Evolutionary conservation across 2,888 invertebrate species (phyloP).

Genomic region (Venusia cambrica): DNA sequence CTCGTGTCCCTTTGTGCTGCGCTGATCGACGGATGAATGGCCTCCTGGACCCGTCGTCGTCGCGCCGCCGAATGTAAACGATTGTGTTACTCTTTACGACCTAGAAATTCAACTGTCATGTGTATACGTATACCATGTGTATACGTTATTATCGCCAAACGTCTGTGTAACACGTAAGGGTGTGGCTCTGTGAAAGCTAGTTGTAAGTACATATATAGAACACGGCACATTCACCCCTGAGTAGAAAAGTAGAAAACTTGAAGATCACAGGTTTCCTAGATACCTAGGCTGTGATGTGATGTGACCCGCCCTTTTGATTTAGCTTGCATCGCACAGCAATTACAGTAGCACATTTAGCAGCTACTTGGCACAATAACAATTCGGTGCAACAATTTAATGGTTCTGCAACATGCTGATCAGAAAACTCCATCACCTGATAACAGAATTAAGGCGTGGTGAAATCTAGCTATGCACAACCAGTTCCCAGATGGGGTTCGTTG

Average conservation of each 20-base stretch:
- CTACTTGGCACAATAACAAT: too few relatives aligned
- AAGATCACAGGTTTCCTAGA: too few relatives aligned
- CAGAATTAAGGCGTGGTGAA: constrained; percentile 15
- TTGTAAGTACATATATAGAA: too few relatives aligned
- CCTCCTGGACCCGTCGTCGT: constrained; percentile 28
- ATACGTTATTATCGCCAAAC: too few relatives aligned
- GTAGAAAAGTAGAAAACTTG: too few relatives aligned
- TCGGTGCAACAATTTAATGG: neutral
- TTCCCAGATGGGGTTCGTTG: constrained; percentile 18
- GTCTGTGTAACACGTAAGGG: too few relatives aligned
- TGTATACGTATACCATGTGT: constrained; percentile 5
- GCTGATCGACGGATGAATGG: constrained; percentile 62
- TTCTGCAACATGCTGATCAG: neutral
- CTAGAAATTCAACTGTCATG: constrained; percentile 19
- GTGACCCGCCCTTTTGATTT: too few relatives aligned
- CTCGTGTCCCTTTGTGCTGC: constrained; percentile 38
- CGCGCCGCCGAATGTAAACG: constrained; percentile 22
- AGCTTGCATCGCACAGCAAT: too few relatives aligned
- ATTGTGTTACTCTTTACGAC: constrained; percentile 20
- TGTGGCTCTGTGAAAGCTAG: too few relatives aligned
- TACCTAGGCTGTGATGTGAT: too few relatives aligned
- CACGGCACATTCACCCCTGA: too few relatives aligned
- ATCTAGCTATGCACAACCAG: constrained; percentile 24
- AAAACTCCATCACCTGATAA: neutral
- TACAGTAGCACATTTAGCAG: too few relatives aligned